phyloP scores from a whole-genome alignment of 2,888 invertebrate species.

The Poecilus cupreus region DNA sequence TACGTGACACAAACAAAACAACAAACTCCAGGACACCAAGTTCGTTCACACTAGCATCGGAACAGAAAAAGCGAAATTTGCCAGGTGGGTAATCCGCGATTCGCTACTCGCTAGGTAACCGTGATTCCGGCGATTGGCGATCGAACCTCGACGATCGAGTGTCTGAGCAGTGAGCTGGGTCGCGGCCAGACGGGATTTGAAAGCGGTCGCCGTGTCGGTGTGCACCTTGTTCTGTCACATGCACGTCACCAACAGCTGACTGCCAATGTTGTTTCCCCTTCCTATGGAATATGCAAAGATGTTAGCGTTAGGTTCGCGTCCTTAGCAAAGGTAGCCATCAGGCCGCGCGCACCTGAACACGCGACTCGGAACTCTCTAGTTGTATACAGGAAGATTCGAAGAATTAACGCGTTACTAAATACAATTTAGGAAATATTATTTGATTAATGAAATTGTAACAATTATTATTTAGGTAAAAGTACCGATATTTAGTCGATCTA shows the following conservation, averaged over 20 bases:
- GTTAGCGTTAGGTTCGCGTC: background rate
- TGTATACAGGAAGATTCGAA: no score
- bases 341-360: no score
- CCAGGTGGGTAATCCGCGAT: background rate
- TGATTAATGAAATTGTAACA: no score
- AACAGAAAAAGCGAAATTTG: background rate
- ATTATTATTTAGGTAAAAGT: no score
- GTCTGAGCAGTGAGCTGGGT: background rate
- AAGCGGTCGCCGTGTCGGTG: conserved; percentile 17
- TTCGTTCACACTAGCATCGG: conserved; percentile 1
- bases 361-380: background rate
- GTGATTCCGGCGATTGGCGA: background rate
- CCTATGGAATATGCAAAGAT: conserved; percentile 39
- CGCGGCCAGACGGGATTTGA: conserved; percentile 51
- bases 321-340: no score
- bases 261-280: conserved; percentile 40
- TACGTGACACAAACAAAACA: background rate
- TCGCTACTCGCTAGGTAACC: background rate
- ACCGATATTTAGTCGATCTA: no score
- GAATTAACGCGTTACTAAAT: no score
- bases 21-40: background rate
- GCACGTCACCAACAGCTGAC: conserved; percentile 52
- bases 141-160: background rate
- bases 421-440: no score
- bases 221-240: conserved; percentile 53